Evolutionary conservation across 2,113 vertebrate species (phyloP), one percentile per base, ranked within the genome.

Genomic region (Todiramphus chloris): DNA sequence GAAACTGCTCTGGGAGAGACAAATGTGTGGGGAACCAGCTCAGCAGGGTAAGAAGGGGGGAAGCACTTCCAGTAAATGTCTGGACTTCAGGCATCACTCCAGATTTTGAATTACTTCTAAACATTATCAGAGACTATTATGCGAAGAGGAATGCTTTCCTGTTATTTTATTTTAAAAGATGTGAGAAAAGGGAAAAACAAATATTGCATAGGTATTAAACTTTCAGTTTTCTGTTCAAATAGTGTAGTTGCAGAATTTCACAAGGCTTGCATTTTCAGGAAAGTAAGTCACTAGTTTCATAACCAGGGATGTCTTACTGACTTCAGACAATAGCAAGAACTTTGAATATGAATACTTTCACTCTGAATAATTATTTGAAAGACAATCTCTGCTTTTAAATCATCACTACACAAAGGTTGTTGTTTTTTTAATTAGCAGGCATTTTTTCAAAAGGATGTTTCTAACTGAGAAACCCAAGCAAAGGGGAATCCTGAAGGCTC

Each of bases 21-120:
- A 62, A 56, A 20, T 16, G 8, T 5, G 1, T 11, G 12, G 8
- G 18, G 16, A 79, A 75, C 4, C 11, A 48, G 11, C 5, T 74
- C 41, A 90, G 8, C 0, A 1, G 9, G 21, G 10, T 13, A 64
- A 14, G 21, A 37, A 73, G 2, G 16, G 19, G 6, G 25, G 6
- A 72, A 68, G 21, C 11, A 64, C 7, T 31, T 78, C 35, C 25
- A 85, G 37, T 4, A 18, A 41, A 67, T 23, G 8, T 35, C 39
- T 9, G 4, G 41, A 81, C 37, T 58, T 59, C 59, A 59, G 25
- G 31, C 19, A 72, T 56, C 72, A 48, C 21, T 23, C 6, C 19
- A 68, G 67, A 35, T 39, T 80, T 64, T 5, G 6, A 56, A 80
- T 33, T 46, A 83, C 43, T 43, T 79, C 43, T 43, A 73, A 83